Conservation (phyloP, 1,140 invertebrate genomes). For the Drosophila seguyi region DNA sequence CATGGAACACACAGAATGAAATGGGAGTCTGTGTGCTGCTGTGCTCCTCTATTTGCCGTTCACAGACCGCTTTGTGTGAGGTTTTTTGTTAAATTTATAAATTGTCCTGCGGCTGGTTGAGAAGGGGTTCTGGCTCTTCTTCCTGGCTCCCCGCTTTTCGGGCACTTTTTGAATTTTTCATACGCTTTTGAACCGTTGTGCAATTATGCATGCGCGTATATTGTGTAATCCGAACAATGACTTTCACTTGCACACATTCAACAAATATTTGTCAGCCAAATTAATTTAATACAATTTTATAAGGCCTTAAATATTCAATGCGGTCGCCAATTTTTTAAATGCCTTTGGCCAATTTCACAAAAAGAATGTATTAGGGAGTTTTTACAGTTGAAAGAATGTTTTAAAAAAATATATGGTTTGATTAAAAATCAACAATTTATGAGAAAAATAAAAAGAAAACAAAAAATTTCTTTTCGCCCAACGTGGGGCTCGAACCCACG, state of each 20-base stretch:
- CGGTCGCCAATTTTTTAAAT: neutral
- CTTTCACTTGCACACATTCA: conserved; percentile 25
- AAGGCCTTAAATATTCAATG: conserved; percentile 14
- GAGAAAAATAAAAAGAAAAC: neutral
- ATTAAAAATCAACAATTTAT: neutral
- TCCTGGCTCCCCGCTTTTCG: conserved; percentile 30
- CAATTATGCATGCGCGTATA: conserved; percentile 33
- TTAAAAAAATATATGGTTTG: neutral
- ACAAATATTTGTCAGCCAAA: conserved; percentile 37
- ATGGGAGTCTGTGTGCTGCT: neutral
- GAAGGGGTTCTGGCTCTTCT: conserved; percentile 12
- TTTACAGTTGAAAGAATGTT: too few relatives aligned
- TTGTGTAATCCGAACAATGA: conserved; percentile 39
- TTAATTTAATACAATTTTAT: conserved; percentile 18
- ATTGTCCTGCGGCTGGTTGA: conserved; percentile 72
- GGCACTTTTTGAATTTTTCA: conserved; percentile 40
- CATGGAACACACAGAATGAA: conserved; percentile 13
- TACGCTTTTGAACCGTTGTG: conserved; percentile 18
- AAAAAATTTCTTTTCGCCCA: conserved; percentile 87
- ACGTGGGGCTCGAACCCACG: conserved; percentile 96
- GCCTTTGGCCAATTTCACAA: neutral
- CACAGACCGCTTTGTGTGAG: conserved; percentile 60
- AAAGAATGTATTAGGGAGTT: neutral
- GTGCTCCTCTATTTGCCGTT: conserved; percentile 55
- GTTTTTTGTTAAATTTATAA: conserved; percentile 71